Conservation (phyloP, 1,140 invertebrate genomes). For the Muscidifurax raptorellus region DNA sequence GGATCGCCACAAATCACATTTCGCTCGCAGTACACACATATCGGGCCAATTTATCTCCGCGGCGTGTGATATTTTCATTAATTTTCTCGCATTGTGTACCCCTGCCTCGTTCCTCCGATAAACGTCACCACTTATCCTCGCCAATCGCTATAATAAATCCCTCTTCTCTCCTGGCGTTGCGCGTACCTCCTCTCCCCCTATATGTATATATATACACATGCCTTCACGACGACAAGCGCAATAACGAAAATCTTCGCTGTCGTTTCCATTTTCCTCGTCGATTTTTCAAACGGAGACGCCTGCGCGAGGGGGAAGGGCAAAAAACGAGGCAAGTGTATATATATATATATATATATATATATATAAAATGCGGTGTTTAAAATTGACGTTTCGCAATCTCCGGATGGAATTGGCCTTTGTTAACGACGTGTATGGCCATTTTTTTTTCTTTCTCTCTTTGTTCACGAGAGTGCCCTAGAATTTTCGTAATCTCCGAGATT, state of each 20-base stretch:
- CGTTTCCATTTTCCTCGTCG: slow-evolving; percentile 31
- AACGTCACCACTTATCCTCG: slow-evolving; percentile 51
- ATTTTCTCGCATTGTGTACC: slow-evolving; percentile 50
- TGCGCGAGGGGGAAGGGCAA: not conserved
- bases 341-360: no score
- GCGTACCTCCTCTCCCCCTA: not conserved
- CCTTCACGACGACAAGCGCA: slow-evolving; percentile 38
- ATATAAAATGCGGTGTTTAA: slow-evolving; percentile 33
- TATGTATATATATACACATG: not conserved
- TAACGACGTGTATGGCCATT: slow-evolving; percentile 23
- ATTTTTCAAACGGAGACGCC: slow-evolving; percentile 37
- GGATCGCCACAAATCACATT: slow-evolving; percentile 49
- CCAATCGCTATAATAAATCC: slow-evolving; percentile 53
- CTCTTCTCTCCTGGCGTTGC: not conserved
- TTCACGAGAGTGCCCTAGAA: not conserved
- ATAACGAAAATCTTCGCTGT: slow-evolving; percentile 52
- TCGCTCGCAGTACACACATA: slow-evolving; percentile 18
- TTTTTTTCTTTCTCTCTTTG: not conserved
- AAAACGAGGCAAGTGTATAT: not conserved
- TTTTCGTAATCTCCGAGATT: slow-evolving; percentile 4
- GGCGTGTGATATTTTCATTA: slow-evolving; percentile 53
- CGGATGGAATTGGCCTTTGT: slow-evolving; percentile 36
- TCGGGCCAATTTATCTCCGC: slow-evolving; percentile 50
- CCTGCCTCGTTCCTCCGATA: slow-evolving; percentile 41
- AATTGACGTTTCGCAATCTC: slow-evolving; percentile 43